phyloP scores from a whole-genome alignment of 2,797 vertebrate genomes.

The Myotis planiceps region DNA sequence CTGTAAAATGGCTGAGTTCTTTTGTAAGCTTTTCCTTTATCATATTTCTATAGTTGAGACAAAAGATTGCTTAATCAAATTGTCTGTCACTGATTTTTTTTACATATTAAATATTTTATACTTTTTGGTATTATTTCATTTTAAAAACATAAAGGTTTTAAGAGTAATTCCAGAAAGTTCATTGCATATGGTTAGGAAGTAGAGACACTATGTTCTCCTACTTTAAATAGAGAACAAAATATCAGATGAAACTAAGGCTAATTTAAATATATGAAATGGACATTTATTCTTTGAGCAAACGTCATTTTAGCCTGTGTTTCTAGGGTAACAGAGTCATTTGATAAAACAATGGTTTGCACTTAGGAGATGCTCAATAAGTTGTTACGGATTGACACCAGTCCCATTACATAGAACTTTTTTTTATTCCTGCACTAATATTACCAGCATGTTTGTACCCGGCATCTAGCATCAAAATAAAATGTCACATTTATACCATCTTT shows the following conservation, averaged over 20 bases:
- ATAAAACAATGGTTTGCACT: background rate
- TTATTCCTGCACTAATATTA: background rate
- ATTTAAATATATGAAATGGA: background rate
- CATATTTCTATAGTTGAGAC: background rate
- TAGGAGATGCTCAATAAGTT: background rate
- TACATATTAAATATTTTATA: background rate
- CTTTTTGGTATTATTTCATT: constrained; percentile 24
- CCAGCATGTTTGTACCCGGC: background rate
- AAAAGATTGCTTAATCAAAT: background rate
- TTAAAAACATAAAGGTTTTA: constrained; percentile 19
- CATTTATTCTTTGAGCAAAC: background rate
- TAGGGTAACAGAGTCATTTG: background rate
- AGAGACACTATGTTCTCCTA: background rate
- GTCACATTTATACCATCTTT: background rate
- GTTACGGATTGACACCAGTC: background rate
- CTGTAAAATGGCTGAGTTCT: background rate
- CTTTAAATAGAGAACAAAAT: constrained; percentile 39
- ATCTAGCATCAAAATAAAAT: background rate
- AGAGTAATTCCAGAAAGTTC: constrained; percentile 34
- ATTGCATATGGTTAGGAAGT: background rate
- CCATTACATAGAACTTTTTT: background rate
- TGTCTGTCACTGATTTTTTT: background rate
- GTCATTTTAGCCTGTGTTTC: background rate
- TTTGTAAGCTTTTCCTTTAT: background rate
- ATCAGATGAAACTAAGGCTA: constrained; percentile 19